Evolutionary conservation across 2,888 invertebrate genomes (phyloP).

Genomic region (Syrphus vitripennis): DNA sequence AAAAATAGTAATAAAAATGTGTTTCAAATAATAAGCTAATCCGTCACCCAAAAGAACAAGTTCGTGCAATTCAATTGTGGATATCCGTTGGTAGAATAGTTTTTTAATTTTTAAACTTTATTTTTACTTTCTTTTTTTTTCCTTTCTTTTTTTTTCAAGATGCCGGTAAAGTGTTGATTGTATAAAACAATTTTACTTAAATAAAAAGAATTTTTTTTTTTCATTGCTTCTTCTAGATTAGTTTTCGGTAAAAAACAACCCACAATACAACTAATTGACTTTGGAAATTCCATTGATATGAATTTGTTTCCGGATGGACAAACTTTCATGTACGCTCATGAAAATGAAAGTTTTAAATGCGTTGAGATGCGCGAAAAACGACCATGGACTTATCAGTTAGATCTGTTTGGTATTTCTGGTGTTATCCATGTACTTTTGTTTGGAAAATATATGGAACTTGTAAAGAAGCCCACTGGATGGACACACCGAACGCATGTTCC

Average conservation of each 20-base stretch:
- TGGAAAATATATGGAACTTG: constrained; percentile 93
- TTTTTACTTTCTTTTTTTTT: too few species aligned
- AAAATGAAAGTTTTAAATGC: constrained; percentile 89
- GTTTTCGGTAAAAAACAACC: constrained; percentile 81
- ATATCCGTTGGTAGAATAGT: too few species aligned
- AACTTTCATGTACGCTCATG: constrained; percentile 85
- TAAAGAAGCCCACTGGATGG: constrained; percentile 81
- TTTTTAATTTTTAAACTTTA: too few species aligned
- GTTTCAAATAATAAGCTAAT: too few species aligned
- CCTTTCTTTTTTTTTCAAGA: too few species aligned
- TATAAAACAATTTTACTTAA: too few species aligned
- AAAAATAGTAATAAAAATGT: too few species aligned
- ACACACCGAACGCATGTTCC: constrained; percentile 78
- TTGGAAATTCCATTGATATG: constrained; percentile 97
- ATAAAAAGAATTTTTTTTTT: constrained; percentile 81
- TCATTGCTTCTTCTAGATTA: constrained; percentile 81
- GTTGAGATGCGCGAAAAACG: constrained; percentile 95
- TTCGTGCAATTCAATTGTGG: too few species aligned
- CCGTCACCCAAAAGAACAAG: too few species aligned
- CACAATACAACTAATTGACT: constrained; percentile 93
- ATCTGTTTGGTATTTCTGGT: constrained; percentile 93
- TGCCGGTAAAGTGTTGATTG: too few species aligned
- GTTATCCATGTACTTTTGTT: constrained; percentile 93
- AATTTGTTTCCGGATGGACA: constrained; percentile 89
- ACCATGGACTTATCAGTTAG: constrained; percentile 97